Evolutionary conservation across 2,888 invertebrate species (phyloP), one percentile per base, ranked within the genome.

Genomic region (Seira musarum): DNA sequence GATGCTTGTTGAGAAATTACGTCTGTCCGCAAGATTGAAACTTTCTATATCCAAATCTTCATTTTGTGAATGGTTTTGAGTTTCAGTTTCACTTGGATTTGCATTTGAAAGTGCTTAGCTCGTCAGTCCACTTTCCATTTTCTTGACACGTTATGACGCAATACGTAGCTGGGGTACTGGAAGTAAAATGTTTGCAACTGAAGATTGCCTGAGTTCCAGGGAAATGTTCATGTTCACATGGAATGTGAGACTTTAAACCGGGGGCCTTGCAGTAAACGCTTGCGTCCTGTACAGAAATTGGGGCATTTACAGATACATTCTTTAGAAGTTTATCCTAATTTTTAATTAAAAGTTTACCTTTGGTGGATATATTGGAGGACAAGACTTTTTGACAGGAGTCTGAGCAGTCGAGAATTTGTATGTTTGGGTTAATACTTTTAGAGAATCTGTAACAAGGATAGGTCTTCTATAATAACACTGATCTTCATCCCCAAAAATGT

Each of bases 91-190:
- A n/a, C n/a, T n/a, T n/a, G 2, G 63, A 46, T 21, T 73, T 69
- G 46, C 83, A 83, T n/a, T 68, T 13, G n/a, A 80, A 80, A 1
- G 53, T 53, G 5, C 35, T 70, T 5, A 83, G 64, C 25, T 76
- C 82, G 35, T 83, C 80, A 13, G 82, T 82, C 83, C 83, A 83
- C n/a, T 57, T 46, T 1, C 83, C 83, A 66, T 75, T 67, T 24
- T 71, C 30, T 21, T 68, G 74, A 40, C 83, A 83, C 0, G 82
- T 78, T 15, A 74, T 82, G 1, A 82, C 80, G 24, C 82, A 82
- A 61, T 81, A 82, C 2, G 82, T 74, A 0, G 82, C 64, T 17
- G 82, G 80, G 1, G 68, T 73, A 25, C 30, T 65, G 1, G 71
- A 40, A 19, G 82, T 82, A 22, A 61, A 70, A 40, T 70, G 60